Evolutionary conservation across 2,888 invertebrate species (phyloP), one percentile per base, ranked within the genome.

Genomic region (Automeris io): DNA sequence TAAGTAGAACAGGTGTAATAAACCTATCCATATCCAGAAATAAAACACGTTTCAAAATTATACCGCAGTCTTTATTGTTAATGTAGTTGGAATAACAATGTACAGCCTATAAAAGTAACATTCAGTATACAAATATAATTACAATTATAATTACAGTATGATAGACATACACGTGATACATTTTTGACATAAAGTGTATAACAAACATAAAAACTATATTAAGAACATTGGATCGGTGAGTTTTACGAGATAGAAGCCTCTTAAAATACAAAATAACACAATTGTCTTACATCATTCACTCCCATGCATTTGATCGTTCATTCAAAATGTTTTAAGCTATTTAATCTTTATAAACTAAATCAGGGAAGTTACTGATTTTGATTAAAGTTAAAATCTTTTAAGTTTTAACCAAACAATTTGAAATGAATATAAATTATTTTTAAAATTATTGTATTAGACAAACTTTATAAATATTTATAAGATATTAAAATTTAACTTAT

Each of bases 31-130:
- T 7, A 31, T 3, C 9, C 23, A 18, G 16, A 40, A 42, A 51
- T 35, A 55, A 57, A 52, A 47, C 45, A 49, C 43, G 47, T 39
- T 32, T 34, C 2, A 44, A 22, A 52, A 52, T 54, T n/a, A 61
- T 64, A 51, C 41, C 67, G 70, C 81, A 81, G 81, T 82, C 81
- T 82, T 83, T 82, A 81, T 71, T 76, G 63, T 70, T 69, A 70
- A 64, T 63, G 62, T 67, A 71, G 61, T 63, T 66, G 59, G 60
- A 67, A 67, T 60, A 75, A 73, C 73, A 72, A 70, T 68, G 42
- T 70, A 68, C 65, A 74, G 59, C 59, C 41, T 65, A 49, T 63
- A 63, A 61, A 55, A 55, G 54, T 49, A 69, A 70, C 61, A 62
- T 63, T 54, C 45, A 34, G 32, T 40, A 32, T 24, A 50, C 47